These are phyloP conservation scores for Eucidaris tribuloides DNA, from an alignment of 35 echinoderm and acorn worm genomes.

Conservation along the genomic window DNA sequence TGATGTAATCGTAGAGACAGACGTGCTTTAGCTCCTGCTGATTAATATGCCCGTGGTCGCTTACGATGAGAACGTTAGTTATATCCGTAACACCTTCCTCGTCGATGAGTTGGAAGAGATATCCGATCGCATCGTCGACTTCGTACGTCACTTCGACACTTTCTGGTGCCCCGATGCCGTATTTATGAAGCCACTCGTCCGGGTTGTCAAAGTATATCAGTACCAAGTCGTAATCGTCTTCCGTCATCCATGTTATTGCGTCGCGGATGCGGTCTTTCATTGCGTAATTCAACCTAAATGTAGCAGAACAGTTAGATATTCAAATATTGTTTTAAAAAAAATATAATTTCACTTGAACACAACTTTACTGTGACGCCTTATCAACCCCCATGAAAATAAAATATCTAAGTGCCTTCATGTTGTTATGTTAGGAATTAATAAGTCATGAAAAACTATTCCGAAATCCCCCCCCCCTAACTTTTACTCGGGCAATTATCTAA, in stretches of 20 bases:
- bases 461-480: too few species aligned
- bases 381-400: too few species aligned
- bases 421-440: too few species aligned
- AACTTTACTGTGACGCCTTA: too few species aligned
- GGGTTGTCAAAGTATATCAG: conserved; percentile 66
- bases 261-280: conserved; percentile 29
- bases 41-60: conserved; percentile 57
- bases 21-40: conserved; percentile 31
- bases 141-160: conserved; percentile 12
- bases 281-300: too few species aligned
- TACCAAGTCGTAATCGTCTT: conserved; percentile 53
- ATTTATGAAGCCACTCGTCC: conserved; percentile 48
- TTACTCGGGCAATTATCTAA: too few species aligned
- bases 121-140: conserved; percentile 41
- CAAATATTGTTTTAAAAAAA: too few species aligned
- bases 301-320: too few species aligned
- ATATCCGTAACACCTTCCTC: conserved; percentile 28
- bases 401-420: too few species aligned
- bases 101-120: conserved; percentile 41
- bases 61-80: conserved; percentile 58
- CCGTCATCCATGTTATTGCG: conserved; percentile 52
- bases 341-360: too few species aligned
- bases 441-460: too few species aligned
- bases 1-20: conserved; percentile 72
- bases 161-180: conserved; percentile 45